Evolutionary conservation across 2,113 vertebrate species (phyloP).

Genomic region (Stegostoma tigrinum): DNA sequence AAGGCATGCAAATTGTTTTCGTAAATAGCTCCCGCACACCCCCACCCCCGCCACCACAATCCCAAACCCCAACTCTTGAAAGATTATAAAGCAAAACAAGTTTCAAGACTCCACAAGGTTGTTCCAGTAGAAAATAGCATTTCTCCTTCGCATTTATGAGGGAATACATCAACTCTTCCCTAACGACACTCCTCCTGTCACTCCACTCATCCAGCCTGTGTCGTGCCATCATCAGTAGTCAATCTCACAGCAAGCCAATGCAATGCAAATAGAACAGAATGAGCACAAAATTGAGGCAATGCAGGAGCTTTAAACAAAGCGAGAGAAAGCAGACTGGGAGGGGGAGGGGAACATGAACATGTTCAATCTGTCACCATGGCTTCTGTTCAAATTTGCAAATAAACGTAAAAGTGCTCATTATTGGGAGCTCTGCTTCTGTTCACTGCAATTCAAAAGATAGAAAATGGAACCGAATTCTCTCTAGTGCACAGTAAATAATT

Average conservation of each 20-base stretch:
- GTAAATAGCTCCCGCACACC: neutral
- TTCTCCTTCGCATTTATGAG: neutral
- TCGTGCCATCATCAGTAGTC: neutral
- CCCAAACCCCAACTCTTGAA: neutral
- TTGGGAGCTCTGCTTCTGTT: neutral
- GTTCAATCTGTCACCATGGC: slow-evolving; percentile 3
- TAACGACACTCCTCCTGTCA: neutral
- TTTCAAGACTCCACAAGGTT: neutral
- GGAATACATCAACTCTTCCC: neutral
- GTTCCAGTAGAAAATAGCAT: neutral
- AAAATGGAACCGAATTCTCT: neutral
- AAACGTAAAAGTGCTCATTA: neutral
- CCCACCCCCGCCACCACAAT: too few species aligned
- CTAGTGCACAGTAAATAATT: neutral
- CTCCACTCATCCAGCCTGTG: neutral
- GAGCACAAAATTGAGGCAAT: neutral
- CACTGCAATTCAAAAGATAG: too few species aligned
- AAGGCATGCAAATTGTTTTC: neutral
- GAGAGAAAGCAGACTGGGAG: neutral
- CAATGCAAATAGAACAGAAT: neutral
- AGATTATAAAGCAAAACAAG: neutral
- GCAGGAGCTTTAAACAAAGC: neutral
- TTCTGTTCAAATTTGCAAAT: neutral
- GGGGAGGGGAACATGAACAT: neutral
- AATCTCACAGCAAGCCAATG: neutral